These are phyloP conservation scores for Lucilia sericata DNA, from an alignment of 1,140 invertebrate species.

Conservation along the genomic window DNA sequence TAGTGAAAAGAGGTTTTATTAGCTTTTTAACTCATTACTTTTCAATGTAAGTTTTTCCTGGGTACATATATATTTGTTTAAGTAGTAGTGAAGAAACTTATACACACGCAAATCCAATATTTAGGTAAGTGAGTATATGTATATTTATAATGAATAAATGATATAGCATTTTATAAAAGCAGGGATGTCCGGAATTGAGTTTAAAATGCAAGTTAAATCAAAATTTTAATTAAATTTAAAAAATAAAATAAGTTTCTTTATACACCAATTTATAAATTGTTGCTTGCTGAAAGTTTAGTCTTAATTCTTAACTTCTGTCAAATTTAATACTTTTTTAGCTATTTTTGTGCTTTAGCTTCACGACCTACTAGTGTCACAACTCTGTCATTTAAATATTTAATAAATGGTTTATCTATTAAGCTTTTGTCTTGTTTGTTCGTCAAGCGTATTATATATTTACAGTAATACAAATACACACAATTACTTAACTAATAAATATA, in stretches of 20 bases:
- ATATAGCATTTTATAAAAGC: not conserved
- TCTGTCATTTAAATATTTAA: conserved; percentile 6
- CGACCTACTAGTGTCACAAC: not conserved
- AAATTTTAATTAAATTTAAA: too few relatives aligned
- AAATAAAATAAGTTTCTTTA: too few relatives aligned
- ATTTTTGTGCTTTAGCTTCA: not conserved
- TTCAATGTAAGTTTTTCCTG: too few relatives aligned
- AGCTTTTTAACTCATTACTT: too few relatives aligned
- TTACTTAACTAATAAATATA: not conserved
- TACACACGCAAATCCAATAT: not conserved
- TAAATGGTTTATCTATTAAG: conserved; percentile 6
- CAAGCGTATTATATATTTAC: not conserved
- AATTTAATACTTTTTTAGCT: too few relatives aligned
- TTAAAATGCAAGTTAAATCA: not conserved
- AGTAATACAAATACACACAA: not conserved
- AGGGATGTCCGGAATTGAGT: not conserved
- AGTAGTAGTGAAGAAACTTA: not conserved
- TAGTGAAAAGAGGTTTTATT: too few relatives aligned
- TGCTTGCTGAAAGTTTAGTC: too few relatives aligned
- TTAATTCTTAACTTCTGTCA: too few relatives aligned
- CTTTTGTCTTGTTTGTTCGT: not conserved
- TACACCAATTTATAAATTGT: too few relatives aligned
- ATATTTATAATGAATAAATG: not conserved
- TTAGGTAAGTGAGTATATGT: not conserved
- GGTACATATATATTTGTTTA: not conserved